phyloP scores from a whole-genome alignment of 1,140 invertebrate genomes.

The Trissolcus basalis region DNA sequence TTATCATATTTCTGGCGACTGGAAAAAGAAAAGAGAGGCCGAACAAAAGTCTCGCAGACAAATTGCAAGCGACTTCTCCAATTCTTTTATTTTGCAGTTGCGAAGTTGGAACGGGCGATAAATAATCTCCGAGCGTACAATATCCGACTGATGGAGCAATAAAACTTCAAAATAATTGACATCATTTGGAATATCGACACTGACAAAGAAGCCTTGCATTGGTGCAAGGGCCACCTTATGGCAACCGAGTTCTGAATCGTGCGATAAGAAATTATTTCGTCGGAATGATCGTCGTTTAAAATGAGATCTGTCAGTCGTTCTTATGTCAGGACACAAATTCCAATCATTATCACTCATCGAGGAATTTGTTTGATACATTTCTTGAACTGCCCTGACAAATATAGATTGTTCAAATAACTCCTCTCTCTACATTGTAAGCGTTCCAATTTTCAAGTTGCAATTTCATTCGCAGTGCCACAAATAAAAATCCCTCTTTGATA shows the following conservation, averaged over 20 bases:
- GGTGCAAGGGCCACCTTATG: slow-evolving; percentile 26
- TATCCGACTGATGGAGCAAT: slow-evolving; percentile 21
- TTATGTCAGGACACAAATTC: slow-evolving; percentile 24
- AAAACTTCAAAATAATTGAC: slow-evolving; percentile 42
- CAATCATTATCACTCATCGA: slow-evolving; percentile 8
- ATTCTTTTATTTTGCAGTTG: slow-evolving; percentile 29
- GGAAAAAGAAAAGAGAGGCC: too few species aligned
- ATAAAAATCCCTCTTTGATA: too few species aligned
- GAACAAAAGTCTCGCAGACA: slow-evolving; percentile 6
- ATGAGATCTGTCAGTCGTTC: slow-evolving; percentile 10
- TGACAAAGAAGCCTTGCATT: slow-evolving; percentile 52
- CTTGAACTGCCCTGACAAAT: too few species aligned
- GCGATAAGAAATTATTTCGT: slow-evolving; percentile 35
- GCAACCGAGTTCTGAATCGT: slow-evolving; percentile 1
- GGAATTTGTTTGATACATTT: too few species aligned
- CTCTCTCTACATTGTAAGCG: too few species aligned
- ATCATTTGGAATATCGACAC: slow-evolving; percentile 44
- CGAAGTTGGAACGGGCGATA: slow-evolving; percentile 22
- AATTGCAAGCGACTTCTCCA: slow-evolving; percentile 17
- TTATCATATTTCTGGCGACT: too few species aligned
- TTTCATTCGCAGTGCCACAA: too few species aligned
- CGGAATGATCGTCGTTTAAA: slow-evolving; percentile 19
- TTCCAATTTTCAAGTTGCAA: too few species aligned
- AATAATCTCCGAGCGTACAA: slow-evolving; percentile 36
- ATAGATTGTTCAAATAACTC: too few species aligned